Evolutionary conservation across 2,113 vertebrate genomes (phyloP).

Genomic region (Sylvilagus bachmani): DNA sequence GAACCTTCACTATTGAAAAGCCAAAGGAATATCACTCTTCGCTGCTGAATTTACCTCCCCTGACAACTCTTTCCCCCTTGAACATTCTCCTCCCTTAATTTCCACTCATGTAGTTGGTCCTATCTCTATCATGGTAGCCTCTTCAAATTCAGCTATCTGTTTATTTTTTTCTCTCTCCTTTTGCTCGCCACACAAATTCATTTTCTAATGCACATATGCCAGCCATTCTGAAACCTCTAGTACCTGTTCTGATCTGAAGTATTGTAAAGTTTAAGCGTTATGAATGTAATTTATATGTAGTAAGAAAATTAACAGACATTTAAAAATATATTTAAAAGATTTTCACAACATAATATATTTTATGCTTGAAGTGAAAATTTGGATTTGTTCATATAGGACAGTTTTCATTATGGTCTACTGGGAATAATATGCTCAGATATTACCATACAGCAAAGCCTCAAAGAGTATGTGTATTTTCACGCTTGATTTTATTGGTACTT

Average conservation of each 20-base stretch:
- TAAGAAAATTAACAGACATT: constrained; percentile 64
- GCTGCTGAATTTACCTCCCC: background rate
- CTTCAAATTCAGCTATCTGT: background rate
- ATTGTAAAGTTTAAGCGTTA: constrained; percentile 48
- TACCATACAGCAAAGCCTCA: constrained; percentile 62
- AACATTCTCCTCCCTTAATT: background rate
- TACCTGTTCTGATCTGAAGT: background rate
- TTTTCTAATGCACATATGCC: background rate
- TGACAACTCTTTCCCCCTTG: background rate
- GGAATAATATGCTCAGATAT: constrained; percentile 64
- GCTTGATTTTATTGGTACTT: constrained; percentile 66
- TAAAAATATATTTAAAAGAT: constrained; percentile 67
- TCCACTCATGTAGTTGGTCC: background rate
- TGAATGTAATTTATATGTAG: constrained; percentile 19
- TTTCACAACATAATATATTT: constrained; percentile 43
- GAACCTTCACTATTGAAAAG: background rate
- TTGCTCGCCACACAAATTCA: background rate
- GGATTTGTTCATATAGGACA: constrained; percentile 21
- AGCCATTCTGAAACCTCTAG: background rate
- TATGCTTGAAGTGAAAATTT: constrained; percentile 60
- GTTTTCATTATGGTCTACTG: constrained; percentile 48
- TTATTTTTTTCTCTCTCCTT: background rate
- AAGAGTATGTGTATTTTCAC: constrained; percentile 58
- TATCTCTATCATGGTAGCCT: background rate
- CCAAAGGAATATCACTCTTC: background rate